phyloP scores from a whole-genome alignment of 2,888 invertebrate genomes.

The Chrysopilus asiliformis region DNA sequence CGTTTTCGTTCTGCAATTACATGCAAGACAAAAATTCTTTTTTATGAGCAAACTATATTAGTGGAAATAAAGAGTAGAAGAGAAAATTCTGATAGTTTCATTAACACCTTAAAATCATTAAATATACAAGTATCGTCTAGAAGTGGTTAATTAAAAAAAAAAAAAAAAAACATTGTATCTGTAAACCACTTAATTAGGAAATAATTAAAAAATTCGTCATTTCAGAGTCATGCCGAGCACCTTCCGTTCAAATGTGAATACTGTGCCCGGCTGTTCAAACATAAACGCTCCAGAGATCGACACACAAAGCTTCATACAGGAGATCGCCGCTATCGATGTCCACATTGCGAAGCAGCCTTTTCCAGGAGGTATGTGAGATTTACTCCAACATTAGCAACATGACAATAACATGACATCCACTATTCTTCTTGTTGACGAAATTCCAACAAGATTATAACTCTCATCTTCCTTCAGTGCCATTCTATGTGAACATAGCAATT shows the following conservation, averaged over 20 bases:
- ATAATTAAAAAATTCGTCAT: too few relatives aligned
- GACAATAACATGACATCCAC: conserved; percentile 2
- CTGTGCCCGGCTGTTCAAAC: conserved; percentile 85
- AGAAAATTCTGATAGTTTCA: too few relatives aligned
- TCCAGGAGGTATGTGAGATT: conserved; percentile 61
- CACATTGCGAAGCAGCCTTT: conserved; percentile 84
- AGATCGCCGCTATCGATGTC: conserved; percentile 79
- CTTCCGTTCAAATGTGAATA: conserved; percentile 87
- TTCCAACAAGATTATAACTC: too few relatives aligned
- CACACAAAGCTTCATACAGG: conserved; percentile 90
- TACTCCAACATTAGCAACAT: not conserved
- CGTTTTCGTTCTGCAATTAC: too few relatives aligned
- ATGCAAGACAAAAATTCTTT: too few relatives aligned
- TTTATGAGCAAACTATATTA: too few relatives aligned
- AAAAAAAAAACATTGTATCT: not conserved
- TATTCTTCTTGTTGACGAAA: not conserved
- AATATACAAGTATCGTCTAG: conserved; percentile 1
- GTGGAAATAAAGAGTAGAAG: too few relatives aligned
- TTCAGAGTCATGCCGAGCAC: conserved; percentile 84
- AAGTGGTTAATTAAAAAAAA: not conserved
- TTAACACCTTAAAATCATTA: too few relatives aligned
- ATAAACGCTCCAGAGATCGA: conserved; percentile 84
- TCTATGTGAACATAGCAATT: conserved; percentile 1
- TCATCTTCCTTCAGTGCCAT: too few relatives aligned
- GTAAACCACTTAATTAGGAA: not conserved